Percentiles rank a stretch among this genome's conserved stretches.
These are phyloP conservation scores for Gonioctena quinquepunctata DNA, from an alignment of 1,140 invertebrate species.

Conservation along the genomic window DNA sequence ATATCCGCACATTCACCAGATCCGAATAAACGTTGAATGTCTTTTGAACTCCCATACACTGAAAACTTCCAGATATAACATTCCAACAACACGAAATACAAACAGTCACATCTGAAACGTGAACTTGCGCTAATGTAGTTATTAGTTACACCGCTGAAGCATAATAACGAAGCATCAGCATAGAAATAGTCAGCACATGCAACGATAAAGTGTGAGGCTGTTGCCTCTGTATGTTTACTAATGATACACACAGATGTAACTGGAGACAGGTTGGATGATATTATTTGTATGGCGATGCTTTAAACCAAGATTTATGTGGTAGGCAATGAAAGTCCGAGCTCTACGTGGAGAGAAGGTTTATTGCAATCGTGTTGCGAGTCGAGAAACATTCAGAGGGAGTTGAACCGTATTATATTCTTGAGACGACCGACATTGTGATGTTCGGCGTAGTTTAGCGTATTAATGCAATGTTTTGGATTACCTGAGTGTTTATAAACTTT, in stretches of 20 bases:
- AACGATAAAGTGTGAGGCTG: background rate
- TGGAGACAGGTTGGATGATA: conserved; percentile 25
- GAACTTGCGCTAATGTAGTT: background rate
- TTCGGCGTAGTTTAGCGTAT: no score
- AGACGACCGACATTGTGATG: no score
- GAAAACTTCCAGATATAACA: background rate
- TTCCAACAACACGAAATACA: background rate
- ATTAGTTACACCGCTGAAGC: background rate
- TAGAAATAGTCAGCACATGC: conserved; percentile 8
- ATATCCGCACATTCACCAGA: background rate
- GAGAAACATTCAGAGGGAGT: background rate
- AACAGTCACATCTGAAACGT: background rate
- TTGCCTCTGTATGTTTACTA: conserved; percentile 25
- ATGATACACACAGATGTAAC: conserved; percentile 23
- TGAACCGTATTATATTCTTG: background rate
- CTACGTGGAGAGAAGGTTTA: conserved; percentile 22
- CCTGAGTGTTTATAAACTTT: no score
- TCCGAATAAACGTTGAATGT: background rate
- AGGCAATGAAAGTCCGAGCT: conserved; percentile 43
- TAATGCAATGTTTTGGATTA: no score
- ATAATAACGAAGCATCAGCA: conserved; percentile 14
- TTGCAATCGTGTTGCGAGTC: background rate
- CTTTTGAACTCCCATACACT: background rate
- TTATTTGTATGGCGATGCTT: conserved; percentile 32
- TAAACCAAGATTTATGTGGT: conserved; percentile 43